Conservation (phyloP, 1,140 invertebrate species). For the Pseudomyrmex dendroicus region DNA sequence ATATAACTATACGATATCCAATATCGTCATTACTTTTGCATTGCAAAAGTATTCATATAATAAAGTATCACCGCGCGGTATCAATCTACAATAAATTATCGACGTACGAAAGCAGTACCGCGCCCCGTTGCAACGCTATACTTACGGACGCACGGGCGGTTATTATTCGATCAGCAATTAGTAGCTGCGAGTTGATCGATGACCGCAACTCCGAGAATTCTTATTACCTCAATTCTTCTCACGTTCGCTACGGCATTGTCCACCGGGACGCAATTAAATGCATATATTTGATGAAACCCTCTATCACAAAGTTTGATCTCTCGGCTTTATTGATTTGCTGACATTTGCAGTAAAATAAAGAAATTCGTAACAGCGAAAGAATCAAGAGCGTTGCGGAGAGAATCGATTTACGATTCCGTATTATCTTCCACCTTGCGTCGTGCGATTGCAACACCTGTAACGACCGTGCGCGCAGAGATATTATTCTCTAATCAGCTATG, state of each 20-base stretch:
- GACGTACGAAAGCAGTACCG: conserved; percentile 36
- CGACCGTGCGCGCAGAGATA: neutral
- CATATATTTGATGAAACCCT: conserved; percentile 36
- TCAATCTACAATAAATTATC: conserved; percentile 65
- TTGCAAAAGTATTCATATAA: conserved; percentile 34
- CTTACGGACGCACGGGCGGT: conserved; percentile 53
- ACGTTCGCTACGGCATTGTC: conserved; percentile 58
- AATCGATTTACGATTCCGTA: conserved; percentile 40
- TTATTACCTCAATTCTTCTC: conserved; percentile 71
- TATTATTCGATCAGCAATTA: conserved; percentile 72
- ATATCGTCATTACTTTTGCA: conserved; percentile 42
- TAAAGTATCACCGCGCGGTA: conserved; percentile 40
- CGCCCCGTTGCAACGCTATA: conserved; percentile 46
- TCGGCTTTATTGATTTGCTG: conserved; percentile 24
- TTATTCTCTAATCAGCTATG: conserved; percentile 26
- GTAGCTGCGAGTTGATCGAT: conserved; percentile 68
- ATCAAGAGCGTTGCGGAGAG: neutral
- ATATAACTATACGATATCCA: conserved; percentile 18
- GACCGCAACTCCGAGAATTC: conserved; percentile 65
- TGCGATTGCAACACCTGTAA: conserved; percentile 17
- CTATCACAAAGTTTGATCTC: conserved; percentile 27
- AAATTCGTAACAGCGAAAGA: neutral
- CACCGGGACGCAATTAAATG: conserved; percentile 59
- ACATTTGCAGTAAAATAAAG: conserved; percentile 40
- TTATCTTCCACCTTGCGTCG: conserved; percentile 19